Evolutionary conservation across 2,797 vertebrate genomes (phyloP).

Genomic region (Anomalospiza imberbis): DNA sequence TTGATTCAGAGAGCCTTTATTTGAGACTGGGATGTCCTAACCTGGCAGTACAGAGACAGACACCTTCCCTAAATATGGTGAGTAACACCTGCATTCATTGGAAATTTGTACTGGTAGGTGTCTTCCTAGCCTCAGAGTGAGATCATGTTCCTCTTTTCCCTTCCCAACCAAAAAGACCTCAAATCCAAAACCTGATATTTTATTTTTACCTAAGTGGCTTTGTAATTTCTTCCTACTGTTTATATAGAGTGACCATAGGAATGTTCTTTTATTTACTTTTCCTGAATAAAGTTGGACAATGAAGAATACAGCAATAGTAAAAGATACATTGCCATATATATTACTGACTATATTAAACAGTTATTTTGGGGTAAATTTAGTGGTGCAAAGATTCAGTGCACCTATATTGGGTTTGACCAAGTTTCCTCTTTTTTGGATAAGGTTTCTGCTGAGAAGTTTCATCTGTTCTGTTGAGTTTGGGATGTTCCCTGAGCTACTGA

Average conservation of each 20-base stretch:
- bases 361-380: neutral
- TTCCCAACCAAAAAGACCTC: neutral
- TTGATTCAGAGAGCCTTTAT: conserved; percentile 63
- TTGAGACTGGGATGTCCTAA: neutral
- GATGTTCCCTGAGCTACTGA: neutral
- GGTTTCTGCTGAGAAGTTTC: neutral
- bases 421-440: neutral
- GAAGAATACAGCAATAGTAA: neutral
- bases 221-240: neutral
- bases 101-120: neutral
- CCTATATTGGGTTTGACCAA: neutral
- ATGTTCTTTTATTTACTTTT: neutral
- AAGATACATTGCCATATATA: neutral
- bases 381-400: neutral
- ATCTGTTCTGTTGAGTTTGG: neutral
- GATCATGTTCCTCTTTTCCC: neutral
- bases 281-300: neutral
- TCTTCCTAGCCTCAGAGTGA: neutral
- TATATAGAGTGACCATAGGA: neutral
- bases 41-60: neutral
- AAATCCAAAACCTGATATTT: neutral
- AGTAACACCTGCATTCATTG: conserved; percentile 47
- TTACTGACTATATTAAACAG: neutral
- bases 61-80: conserved; percentile 50
- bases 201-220: neutral